phyloP scores from a whole-genome alignment of 2,888 invertebrate genomes.

The Nomada ruficornis region DNA sequence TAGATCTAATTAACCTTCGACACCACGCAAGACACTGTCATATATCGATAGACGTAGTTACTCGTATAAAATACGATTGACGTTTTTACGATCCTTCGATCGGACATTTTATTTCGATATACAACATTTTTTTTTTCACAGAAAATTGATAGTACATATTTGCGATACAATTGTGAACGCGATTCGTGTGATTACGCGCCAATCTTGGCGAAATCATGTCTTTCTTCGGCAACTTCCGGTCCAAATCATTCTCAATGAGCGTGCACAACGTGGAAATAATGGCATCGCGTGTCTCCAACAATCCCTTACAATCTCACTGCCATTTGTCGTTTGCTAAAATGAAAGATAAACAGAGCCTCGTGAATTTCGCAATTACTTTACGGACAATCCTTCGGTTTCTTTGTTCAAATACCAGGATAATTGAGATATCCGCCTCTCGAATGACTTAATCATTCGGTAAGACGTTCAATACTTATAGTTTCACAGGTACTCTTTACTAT shows the following conservation, averaged over 20 bases:
- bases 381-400: background rate
- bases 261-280: background rate
- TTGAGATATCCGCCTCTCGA: background rate
- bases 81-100: background rate
- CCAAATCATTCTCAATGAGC: constrained; percentile 29
- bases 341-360: background rate
- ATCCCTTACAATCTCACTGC: background rate
- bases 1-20: constrained; percentile 32
- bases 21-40: background rate
- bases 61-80: background rate
- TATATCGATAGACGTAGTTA: constrained; percentile 8
- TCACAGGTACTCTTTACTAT: background rate
- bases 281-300: background rate
- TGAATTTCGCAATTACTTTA: background rate
- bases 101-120: background rate
- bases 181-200: constrained; percentile 42
- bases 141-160: background rate
- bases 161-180: background rate
- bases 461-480: background rate
- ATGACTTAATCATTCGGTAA: background rate
- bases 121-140: background rate
- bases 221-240: constrained; percentile 45
- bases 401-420: background rate
- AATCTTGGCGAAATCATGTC: constrained; percentile 25
- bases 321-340: constrained; percentile 11